Conservation (phyloP, 2,113 vertebrate species). For the Circaetus gallicus region DNA sequence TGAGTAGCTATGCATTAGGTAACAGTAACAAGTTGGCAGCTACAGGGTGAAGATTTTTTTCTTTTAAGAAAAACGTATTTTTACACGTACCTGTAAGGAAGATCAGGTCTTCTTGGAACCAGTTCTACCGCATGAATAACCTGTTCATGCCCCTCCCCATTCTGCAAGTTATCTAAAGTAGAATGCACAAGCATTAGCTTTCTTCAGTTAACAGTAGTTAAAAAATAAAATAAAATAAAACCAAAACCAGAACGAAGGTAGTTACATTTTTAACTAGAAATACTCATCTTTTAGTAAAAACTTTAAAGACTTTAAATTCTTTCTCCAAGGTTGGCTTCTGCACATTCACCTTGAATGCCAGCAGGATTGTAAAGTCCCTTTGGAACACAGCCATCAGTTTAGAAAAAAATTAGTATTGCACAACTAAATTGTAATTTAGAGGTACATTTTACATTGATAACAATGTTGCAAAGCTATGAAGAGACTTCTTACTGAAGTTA, state of each 20-base stretch:
- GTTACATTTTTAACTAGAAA: not conserved
- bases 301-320: not conserved
- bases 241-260: not conserved
- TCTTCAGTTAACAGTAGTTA: not conserved
- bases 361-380: not conserved
- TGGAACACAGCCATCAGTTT: not conserved
- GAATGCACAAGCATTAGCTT: constrained; percentile 56
- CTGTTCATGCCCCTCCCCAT: constrained; percentile 72
- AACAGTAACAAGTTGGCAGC: not conserved
- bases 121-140: constrained; percentile 50
- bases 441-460: not conserved
- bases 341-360: not conserved
- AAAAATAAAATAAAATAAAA: not conserved
- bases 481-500: not conserved
- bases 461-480: not conserved
- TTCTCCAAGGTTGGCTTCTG: not conserved
- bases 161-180: constrained; percentile 75
- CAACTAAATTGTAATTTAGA: not conserved
- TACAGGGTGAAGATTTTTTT: not conserved
- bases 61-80: not conserved
- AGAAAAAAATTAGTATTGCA: not conserved
- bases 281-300: not conserved
- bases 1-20: not conserved
- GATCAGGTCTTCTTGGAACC: constrained; percentile 68
- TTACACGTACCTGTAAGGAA: constrained; percentile 76